Evolutionary conservation across 2,888 invertebrate species (phyloP).

Genomic region (Stenchaetothrips biformis): DNA sequence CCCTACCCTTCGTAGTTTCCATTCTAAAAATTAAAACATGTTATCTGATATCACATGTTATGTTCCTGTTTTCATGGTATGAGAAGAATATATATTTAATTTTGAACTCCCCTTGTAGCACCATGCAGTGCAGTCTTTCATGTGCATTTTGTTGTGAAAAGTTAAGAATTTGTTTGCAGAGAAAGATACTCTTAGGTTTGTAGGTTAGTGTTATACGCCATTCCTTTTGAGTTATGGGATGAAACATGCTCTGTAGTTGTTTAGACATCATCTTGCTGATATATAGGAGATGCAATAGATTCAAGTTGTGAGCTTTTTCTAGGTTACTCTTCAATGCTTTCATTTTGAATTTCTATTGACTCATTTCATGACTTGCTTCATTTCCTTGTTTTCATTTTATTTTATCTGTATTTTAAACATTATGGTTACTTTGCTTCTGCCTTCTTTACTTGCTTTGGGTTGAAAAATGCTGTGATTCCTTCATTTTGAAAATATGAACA

Average conservation of each 20-base stretch:
- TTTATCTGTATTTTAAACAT: conserved; percentile 35
- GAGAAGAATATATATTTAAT: neutral
- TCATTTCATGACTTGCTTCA: too few relatives aligned
- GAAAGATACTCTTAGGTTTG: neutral
- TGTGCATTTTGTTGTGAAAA: neutral
- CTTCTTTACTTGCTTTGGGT: conserved; percentile 35
- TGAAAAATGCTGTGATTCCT: conserved; percentile 32
- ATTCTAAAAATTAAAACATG: neutral
- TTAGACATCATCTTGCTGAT: neutral
- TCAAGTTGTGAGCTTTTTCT: neutral
- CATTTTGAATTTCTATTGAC: neutral
- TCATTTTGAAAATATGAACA: conserved; percentile 31
- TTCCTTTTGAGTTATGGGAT: too few relatives aligned
- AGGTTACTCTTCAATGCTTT: neutral
- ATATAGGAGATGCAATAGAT: neutral
- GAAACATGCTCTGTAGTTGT: neutral
- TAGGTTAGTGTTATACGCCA: too few relatives aligned
- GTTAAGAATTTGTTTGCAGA: neutral
- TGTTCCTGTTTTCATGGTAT: neutral
- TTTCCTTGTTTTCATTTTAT: conserved; percentile 18
- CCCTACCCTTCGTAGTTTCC: too few relatives aligned
- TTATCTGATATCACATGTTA: neutral
- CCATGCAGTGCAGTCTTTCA: neutral
- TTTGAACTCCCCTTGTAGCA: too few relatives aligned
- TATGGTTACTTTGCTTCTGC: conserved; percentile 29